Percentiles rank a stretch among this genome's conserved stretches.
Conservation (phyloP, 2,888 invertebrate genomes). For the Ommatoiulus sabulosus region DNA sequence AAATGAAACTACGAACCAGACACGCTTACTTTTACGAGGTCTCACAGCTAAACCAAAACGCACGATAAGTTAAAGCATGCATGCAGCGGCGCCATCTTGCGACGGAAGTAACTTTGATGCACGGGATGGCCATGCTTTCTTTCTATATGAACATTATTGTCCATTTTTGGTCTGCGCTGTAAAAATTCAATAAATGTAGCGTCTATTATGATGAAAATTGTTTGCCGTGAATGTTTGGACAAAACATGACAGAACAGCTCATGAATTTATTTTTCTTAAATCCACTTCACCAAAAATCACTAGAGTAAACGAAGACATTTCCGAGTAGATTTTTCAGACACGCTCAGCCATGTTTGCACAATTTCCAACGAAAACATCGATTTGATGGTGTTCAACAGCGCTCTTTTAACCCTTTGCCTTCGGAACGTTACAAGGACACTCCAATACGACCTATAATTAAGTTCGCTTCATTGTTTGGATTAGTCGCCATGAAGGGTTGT, state of each 20-base stretch:
- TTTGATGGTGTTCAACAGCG: not conserved
- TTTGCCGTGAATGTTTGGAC: too few species aligned
- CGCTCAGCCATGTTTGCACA: not conserved
- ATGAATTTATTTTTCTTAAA: too few species aligned
- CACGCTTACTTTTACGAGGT: not conserved
- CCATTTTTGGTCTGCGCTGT: not conserved
- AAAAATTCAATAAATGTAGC: too few species aligned
- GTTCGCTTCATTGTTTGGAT: conserved; percentile 52
- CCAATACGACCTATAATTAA: conserved; percentile 47
- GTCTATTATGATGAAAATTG: too few species aligned
- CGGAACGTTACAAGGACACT: not conserved
- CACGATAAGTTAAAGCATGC: not conserved
- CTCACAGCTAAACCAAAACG: not conserved
- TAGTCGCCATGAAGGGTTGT: conserved; percentile 51
- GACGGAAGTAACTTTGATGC: not conserved
- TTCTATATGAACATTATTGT: not conserved
- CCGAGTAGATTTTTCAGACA: not conserved
- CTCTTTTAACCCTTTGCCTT: conserved; percentile 32
- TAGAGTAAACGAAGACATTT: not conserved
- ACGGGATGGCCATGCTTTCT: not conserved
- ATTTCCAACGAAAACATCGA: not conserved
- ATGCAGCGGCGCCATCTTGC: not conserved
- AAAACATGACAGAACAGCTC: too few species aligned
- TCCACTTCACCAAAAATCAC: not conserved
- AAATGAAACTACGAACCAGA: not conserved